Evolutionary conservation across 1,140 invertebrate species (phyloP).

Genomic region (Watersipora subatra): DNA sequence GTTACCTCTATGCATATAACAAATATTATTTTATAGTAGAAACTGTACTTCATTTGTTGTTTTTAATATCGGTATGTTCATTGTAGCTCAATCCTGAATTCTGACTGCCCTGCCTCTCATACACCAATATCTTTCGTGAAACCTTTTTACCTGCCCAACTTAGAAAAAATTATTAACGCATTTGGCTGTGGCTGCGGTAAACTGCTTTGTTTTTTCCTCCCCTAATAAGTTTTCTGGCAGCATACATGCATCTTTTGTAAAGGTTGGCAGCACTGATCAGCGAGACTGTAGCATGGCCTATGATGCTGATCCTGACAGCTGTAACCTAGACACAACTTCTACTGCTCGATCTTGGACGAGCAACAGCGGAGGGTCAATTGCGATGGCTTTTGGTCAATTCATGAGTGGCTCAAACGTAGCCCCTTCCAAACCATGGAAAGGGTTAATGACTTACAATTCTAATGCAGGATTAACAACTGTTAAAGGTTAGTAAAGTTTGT

Average conservation of each 20-base stretch:
- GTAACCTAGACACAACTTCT: background rate
- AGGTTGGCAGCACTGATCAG: background rate
- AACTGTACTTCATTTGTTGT: no score
- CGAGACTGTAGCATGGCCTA: background rate
- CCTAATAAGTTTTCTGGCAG: background rate
- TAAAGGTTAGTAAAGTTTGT: slow-evolving; percentile 11
- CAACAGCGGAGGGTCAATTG: slow-evolving; percentile 7
- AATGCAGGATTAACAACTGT: slow-evolving; percentile 17
- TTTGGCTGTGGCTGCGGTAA: no score
- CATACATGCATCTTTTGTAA: background rate
- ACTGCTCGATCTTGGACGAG: background rate
- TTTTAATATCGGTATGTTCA: background rate
- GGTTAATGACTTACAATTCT: slow-evolving; percentile 21
- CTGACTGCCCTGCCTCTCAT: no score
- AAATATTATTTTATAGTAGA: no score
- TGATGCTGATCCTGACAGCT: background rate
- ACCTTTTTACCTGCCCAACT: no score
- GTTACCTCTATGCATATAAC: no score
- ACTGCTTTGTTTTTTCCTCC: background rate
- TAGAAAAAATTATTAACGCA: no score
- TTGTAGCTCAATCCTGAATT: background rate
- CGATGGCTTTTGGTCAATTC: slow-evolving; percentile 15
- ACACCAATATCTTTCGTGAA: no score
- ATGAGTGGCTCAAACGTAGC: slow-evolving; percentile 18
- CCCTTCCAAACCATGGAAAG: slow-evolving; percentile 18